A percentile compares a stretch with the other conserved stretches of the same genome.
These are phyloP conservation scores for Glossosoma conforme DNA, from an alignment of 1,140 invertebrate species.

Conservation along the genomic window DNA sequence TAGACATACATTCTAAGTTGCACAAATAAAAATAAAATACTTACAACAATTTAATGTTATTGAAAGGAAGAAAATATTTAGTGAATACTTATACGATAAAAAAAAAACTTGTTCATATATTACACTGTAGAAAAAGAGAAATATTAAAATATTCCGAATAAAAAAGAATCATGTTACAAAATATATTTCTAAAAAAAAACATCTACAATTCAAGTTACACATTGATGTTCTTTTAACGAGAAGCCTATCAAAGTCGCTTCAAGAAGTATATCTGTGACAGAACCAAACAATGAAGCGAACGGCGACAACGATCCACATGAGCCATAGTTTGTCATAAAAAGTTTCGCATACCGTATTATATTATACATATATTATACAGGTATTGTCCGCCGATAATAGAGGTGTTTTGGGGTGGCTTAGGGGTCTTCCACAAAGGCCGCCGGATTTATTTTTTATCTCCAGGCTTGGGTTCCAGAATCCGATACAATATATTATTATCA, in stretches of 20 bases:
- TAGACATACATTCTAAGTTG: no score
- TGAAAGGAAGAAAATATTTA: no score
- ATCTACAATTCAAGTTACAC: no score
- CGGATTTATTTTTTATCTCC: slow-evolving; percentile 4
- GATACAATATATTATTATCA: not conserved
- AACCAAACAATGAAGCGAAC: slow-evolving; percentile 9
- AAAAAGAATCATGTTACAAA: no score
- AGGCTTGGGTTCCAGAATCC: not conserved
- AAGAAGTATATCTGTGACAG: slow-evolving; percentile 22
- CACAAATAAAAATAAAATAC: no score
- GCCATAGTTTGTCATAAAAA: slow-evolving; percentile 18
- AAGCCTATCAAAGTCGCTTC: slow-evolving; percentile 4
- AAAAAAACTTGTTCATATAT: no score
- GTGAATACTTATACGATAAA: no score
- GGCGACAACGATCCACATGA: slow-evolving; percentile 14
- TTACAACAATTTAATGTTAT: no score
- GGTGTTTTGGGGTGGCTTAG: slow-evolving; percentile 25
- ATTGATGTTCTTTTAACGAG: slow-evolving; percentile 22
- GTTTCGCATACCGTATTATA: slow-evolving; percentile 6
- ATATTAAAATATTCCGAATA: no score
- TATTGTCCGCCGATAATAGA: slow-evolving; percentile 19
- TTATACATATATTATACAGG: not conserved
- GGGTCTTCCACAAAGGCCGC: slow-evolving; percentile 12
- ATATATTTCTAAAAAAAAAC: no score
- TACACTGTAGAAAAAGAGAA: no score